phyloP scores from a whole-genome alignment of 2,888 invertebrate genomes.

The Sarcophaga caerulescens region DNA sequence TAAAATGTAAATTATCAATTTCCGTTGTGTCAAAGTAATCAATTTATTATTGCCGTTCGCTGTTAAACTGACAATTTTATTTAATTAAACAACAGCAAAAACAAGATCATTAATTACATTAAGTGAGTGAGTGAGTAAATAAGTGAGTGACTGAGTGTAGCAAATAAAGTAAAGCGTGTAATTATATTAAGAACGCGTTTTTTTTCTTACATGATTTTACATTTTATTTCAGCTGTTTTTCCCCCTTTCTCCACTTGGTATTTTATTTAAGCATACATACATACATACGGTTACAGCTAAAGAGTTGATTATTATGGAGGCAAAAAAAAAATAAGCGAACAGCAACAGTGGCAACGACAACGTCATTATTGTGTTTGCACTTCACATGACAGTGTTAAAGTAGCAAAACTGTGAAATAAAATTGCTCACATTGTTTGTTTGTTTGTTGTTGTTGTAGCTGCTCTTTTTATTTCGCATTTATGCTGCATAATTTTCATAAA shows the following conservation, averaged over 20 bases:
- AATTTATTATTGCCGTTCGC: conserved; percentile 67
- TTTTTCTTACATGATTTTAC: background rate
- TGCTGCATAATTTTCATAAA: too few species aligned
- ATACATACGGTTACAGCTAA: background rate
- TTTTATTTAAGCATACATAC: too few species aligned
- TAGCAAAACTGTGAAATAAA: conserved; percentile 50
- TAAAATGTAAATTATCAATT: conserved; percentile 67
- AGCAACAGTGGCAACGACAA: too few species aligned
- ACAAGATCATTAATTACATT: conserved; percentile 68
- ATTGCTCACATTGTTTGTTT: conserved; percentile 7
- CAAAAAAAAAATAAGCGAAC: too few species aligned
- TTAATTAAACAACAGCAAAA: conserved; percentile 68
- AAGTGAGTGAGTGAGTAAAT: conserved; percentile 2
- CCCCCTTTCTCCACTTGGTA: too few species aligned
- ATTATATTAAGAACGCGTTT: conserved; percentile 54
- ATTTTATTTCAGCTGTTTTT: background rate
- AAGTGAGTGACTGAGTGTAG: conserved; percentile 19
- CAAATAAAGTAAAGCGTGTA: conserved; percentile 60
- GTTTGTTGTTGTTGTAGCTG: background rate
- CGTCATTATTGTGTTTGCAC: conserved; percentile 44
- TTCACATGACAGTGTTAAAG: conserved; percentile 64
- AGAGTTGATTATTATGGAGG: conserved; percentile 16
- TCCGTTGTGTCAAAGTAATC: conserved; percentile 67
- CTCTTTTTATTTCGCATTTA: too few species aligned
- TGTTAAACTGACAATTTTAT: conserved; percentile 69